These are phyloP conservation scores for Cyrtorhinus lividipennis DNA, from an alignment of 1,140 invertebrate species.

Conservation along the genomic window DNA sequence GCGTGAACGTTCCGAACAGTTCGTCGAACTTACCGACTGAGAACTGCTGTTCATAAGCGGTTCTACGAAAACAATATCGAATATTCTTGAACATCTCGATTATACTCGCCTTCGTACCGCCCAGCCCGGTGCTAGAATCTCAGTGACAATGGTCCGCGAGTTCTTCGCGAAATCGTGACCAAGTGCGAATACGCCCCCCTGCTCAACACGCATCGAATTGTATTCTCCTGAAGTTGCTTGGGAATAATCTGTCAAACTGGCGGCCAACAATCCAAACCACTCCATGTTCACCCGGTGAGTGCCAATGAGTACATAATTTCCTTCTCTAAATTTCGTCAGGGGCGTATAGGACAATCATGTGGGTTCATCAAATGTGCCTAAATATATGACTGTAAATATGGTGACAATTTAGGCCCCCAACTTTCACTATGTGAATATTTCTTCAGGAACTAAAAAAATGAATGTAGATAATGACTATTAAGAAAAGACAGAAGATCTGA, in stretches of 20 bases:
- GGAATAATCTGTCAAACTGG: slow-evolving; percentile 11
- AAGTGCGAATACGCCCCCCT: background rate
- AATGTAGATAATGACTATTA: background rate
- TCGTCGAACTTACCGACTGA: background rate
- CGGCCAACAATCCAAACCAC: slow-evolving; percentile 16
- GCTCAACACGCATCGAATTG: background rate
- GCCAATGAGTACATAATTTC: background rate
- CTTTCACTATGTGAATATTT: background rate
- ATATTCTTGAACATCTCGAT: no score
- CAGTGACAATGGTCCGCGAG: background rate
- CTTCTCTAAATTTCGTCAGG: background rate
- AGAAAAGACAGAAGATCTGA: background rate
- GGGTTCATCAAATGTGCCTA: background rate
- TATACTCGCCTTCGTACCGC: no score
- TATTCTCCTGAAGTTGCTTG: background rate
- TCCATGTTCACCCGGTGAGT: slow-evolving; percentile 19
- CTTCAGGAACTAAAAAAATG: background rate
- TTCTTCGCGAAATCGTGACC: background rate
- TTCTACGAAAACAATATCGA: background rate
- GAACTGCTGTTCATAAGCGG: background rate
- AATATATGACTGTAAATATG: background rate
- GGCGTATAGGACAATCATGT: background rate
- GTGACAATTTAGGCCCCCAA: background rate
- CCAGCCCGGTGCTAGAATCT: background rate
- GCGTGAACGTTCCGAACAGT: background rate